A percentile compares a stretch with the other conserved stretches of the same genome.
These are phyloP conservation scores for Erithacus rubecula DNA, from an alignment of 2,797 vertebrate species.

Conservation along the genomic window DNA sequence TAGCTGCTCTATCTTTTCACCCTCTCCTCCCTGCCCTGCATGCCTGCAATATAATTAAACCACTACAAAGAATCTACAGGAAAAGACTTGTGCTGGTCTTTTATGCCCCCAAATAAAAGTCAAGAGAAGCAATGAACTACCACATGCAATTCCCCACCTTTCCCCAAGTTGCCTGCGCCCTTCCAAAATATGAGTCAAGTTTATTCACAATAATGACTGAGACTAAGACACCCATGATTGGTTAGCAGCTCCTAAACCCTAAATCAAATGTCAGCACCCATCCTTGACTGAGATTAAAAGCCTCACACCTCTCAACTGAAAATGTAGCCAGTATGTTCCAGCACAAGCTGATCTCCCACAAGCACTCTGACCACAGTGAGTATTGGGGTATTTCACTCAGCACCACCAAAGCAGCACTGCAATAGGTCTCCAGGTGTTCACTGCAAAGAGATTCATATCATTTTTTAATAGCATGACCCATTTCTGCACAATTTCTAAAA, in stretches of 20 bases:
- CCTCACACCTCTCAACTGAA: not conserved
- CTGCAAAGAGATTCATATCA: not conserved
- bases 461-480: not conserved
- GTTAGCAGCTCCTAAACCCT: not conserved
- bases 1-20: not conserved
- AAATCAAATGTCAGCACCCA: not conserved
- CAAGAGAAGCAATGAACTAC: not conserved
- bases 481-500: not conserved
- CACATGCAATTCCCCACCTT: not conserved
- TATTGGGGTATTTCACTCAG: not conserved
- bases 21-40: not conserved
- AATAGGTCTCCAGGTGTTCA: not conserved
- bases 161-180: not conserved
- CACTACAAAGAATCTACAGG: slow-evolving; percentile 35
- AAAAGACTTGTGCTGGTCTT: not conserved
- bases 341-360: not conserved
- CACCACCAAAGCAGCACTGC: not conserved
- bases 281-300: not conserved
- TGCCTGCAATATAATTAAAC: slow-evolving; percentile 28
- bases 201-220: not conserved
- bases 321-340: not conserved
- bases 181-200: slow-evolving; percentile 34
- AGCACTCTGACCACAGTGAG: not conserved
- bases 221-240: not conserved
- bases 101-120: not conserved